phyloP scores from a whole-genome alignment of 2,113 vertebrate genomes.

The Nannospalax galili region DNA sequence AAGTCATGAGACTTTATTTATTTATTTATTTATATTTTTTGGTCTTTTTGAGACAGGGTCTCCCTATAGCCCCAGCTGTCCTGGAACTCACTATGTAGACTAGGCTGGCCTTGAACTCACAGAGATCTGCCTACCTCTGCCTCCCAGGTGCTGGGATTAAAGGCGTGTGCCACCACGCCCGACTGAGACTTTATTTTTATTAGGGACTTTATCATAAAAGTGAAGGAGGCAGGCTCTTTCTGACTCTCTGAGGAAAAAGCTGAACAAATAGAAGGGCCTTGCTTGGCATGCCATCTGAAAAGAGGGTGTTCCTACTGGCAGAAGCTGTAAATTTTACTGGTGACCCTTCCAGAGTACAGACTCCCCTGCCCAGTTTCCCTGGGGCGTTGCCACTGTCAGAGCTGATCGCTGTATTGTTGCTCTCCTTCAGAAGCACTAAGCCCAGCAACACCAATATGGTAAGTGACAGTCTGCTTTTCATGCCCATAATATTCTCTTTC shows the following conservation, averaged over 20 bases:
- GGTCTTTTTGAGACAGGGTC: too few species aligned
- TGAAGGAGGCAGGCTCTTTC: background rate
- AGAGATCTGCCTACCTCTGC: too few species aligned
- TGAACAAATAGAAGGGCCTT: conserved; percentile 64
- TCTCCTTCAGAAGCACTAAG: background rate
- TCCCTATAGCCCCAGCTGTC: too few species aligned
- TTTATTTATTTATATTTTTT: too few species aligned
- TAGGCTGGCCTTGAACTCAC: too few species aligned
- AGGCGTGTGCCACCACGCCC: too few species aligned
- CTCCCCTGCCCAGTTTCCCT: background rate
- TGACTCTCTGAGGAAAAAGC: conserved; percentile 54
- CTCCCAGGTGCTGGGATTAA: too few species aligned
- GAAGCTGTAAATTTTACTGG: conserved; percentile 25
- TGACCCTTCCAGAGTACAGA: background rate
- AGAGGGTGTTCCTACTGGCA: background rate
- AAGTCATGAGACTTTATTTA: too few species aligned
- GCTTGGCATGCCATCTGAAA: background rate
- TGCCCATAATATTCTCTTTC: background rate
- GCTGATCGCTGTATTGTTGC: background rate
- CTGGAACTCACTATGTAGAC: too few species aligned
- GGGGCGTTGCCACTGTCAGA: background rate
- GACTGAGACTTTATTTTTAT: too few species aligned
- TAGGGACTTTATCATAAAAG: conserved; percentile 6
- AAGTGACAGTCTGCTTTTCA: background rate
- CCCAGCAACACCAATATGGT: background rate